Conservation (phyloP, 2,797 vertebrate species). For the Coracias cyanogaster region DNA sequence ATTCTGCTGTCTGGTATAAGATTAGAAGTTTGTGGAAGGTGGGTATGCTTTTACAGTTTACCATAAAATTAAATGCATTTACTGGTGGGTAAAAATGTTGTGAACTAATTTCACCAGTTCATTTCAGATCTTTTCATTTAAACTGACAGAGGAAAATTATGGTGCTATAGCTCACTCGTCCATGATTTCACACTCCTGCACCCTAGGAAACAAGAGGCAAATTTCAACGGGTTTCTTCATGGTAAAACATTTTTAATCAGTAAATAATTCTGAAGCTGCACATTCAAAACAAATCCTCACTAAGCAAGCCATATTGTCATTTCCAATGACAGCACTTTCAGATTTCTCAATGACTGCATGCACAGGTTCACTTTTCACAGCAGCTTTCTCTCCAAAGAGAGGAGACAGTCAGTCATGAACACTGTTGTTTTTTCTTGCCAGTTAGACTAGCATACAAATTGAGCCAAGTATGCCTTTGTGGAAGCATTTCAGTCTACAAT, state of each 20-base stretch:
- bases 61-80: constrained; percentile 43
- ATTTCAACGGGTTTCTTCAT: constrained; percentile 63
- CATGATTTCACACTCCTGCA: constrained; percentile 74
- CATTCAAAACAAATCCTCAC: constrained; percentile 69
- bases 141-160: constrained; percentile 75
- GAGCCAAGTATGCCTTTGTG: constrained; percentile 31
- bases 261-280: constrained; percentile 75
- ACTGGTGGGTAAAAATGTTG: constrained; percentile 59
- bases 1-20: neutral
- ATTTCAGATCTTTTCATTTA: constrained; percentile 74
- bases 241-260: constrained; percentile 80
- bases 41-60: constrained; percentile 20
- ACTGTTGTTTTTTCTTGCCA: constrained; percentile 39
- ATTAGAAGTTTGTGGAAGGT: neutral
- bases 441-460: constrained; percentile 42
- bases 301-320: constrained; percentile 45
- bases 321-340: constrained; percentile 38
- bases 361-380: constrained; percentile 18
- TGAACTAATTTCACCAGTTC: constrained; percentile 70
- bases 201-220: constrained; percentile 76
- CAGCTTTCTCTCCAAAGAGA: neutral
- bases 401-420: neutral
- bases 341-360: constrained; percentile 46
- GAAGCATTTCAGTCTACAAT: constrained; percentile 6
- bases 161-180: constrained; percentile 67